Base-by-base conservation (phyloP, 2,888 invertebrate species). In the Hirtodrosophila cameraria region DNA sequence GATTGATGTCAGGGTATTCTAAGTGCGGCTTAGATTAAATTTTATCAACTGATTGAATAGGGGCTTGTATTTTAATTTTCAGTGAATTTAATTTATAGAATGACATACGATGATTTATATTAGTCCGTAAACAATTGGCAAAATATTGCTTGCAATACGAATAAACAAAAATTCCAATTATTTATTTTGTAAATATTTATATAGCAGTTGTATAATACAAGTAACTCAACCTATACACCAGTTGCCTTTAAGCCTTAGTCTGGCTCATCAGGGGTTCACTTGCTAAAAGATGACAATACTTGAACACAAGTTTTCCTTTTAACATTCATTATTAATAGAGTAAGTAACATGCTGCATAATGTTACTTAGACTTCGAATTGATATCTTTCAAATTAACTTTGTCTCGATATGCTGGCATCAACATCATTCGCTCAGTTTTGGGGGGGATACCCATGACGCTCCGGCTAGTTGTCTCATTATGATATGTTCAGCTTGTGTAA, bases 391-490 rank as follows among this genome's bases (percentile, higher is more conserved):
- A 57, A 70, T 58, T 36, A 58, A 53, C 64, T 49, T 39, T 53
- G 71, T 49, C 35, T 49, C 38, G 31, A 33, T 43, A 38, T 15
- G 31, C 12, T 35, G 23, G 13, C 18, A 18, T 20, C 13, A 15
- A 11, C 18, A 18, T 20, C 13, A 15, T 25, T 13, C 31, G 20
- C 13, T n/a, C n/a, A 50, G 71, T 50, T 54, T 48, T n/a, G n/a
- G n/a, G n/a, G n/a, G 54, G 42, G 54, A 33, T 27, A 30, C 30
- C 68, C 74, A 55, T 68, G 69, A 61, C 67, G 75, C 65, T 67
- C 62, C 68, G 70, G 63, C 70, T 67, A 76, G 75, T 77, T 86
- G 75, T 71, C 73, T 77, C 74, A 79, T 81, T 86, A 84, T 78
- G 86, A 72, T 75, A 66, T 86, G 84, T 78, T 76, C 70, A 49